Base-by-base conservation (phyloP, 2,797 vertebrate genomes). In the Hylomyscus alleni region DNA sequence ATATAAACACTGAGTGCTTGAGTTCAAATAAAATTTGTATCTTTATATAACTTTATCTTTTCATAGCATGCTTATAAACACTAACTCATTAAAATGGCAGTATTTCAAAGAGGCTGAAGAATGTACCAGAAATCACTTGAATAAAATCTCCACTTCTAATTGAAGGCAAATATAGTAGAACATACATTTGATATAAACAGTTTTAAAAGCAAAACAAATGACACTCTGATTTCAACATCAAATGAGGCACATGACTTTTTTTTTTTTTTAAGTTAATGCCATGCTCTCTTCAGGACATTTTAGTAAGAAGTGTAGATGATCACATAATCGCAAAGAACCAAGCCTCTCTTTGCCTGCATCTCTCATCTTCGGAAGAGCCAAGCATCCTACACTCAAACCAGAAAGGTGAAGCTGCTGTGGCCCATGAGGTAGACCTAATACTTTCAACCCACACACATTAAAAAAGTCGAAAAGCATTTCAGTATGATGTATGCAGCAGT, bases 211-310 rank as follows among this genome's bases (percentile, higher is more conserved):
- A 91, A 93, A 95, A 90, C 62, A 80, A 93, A 44, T 13, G 34
- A 58, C 50, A 75, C 14, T 2, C 76, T 92, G 44, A 94, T 93
- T 94, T 97, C 91, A 95, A 94, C 91, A 95, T 85, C 87, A 96
- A 97, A 91, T 24, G 17, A 94, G 20, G 37, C 54, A 50, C 77
- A 3, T 86, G 20, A 67, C 65, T 94, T 77, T 83, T 83, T 29
- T 67, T 31, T 65, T 62, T 29, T 65, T 60, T 60, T 9, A 58
- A 65, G 13, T 65, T 29, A 96, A 81, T 65, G 52, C 54, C 40
- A 7, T 19, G 34, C 50, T 96, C 83, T 81, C 86, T 77, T 76
- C 7, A 22, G 11, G 73, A 73, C 72, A 54, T 50, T 22, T 84
- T 89, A 89, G 84, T 44, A 26, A 58, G n/a, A 54, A 86, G 85